Evolutionary conservation across 2,888 invertebrate genomes (phyloP), one percentile per base, ranked within the genome.

Genomic region (Alloplasta piceator): DNA sequence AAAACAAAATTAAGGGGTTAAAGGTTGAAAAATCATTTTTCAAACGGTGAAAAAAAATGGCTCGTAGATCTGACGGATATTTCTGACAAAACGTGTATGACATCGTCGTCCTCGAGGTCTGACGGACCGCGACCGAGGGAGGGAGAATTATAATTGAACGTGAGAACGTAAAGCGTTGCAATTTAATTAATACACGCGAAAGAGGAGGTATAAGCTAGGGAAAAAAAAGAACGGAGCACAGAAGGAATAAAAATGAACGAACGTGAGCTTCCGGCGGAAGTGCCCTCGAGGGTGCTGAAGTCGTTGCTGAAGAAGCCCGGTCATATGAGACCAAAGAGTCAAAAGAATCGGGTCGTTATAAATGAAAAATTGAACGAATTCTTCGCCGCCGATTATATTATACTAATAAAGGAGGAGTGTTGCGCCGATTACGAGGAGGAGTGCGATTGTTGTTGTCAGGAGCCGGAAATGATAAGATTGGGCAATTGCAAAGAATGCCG

Each of bases 341-440:
- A 95, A 87, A 96, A 96, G 89, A 95, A 97, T 91, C 95, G 97
- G 75, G 98, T 98, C 36, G 95, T 97, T 70, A 98, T 98, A 90
- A 97, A 98, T 91, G 98, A 98, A 93, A 96, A 95, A 89, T 95
- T 96, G 71, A 98, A 98, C 93, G 97, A 97, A 92, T 97, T 97
- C 93, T 97, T 98, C 92, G 98, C 98, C 87, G 97, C 98, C 68
- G 97, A 98, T 93, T 98, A 98, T 90, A 97, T 98, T 89, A 98
- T 98, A 87, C 94, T 97, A 83, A 97, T 98, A 83, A 95, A 97
- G 80, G 97, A 98, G 91, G 97, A 97, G 91, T 97, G 97, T 90
- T 95, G 95, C 87, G 96, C 96, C 89, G 97, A 96, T 78, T 97
- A 97, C 88, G 97, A 97, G 89, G 95, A 95, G 82, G 94, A 94